Evolutionary conservation across 1,140 invertebrate species (phyloP), one percentile per base, ranked within the genome.

Genomic region (Diploscapter pachys): DNA sequence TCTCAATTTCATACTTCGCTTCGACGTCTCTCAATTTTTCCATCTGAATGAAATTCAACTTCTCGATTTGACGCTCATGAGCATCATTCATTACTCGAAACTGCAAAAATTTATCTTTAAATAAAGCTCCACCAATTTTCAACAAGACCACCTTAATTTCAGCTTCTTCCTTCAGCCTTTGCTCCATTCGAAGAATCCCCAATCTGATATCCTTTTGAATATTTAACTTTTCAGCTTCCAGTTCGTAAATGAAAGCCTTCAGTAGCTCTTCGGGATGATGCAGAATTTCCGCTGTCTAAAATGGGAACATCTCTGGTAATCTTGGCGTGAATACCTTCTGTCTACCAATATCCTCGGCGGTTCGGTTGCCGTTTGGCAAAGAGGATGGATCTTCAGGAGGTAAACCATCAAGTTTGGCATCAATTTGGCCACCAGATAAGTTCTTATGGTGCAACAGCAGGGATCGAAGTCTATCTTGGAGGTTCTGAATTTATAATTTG

Each of bases 161-260:
- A 52, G 56, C 50, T 66, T 73, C 72, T 57, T 73, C 72, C 55
- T 73, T 73, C 72, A 73, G 65, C 62, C 72, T 53, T 66, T 73
- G 72, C 54, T 73, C 72, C 72, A 73, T 66, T 11, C 67, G 72
- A 5, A 73, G 63, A 73, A 73, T 66, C 53, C 55, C 63, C 51
- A 66, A 73, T n/a, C 67, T 73, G 11, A 73, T 57, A 66, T 73
- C 72, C 57, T 54, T 65, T n/a, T 73, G 72, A 4, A 65, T 65
- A 13, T 73, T 62, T 11, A 73, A n/a, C 13, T 65, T 73, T 13
- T 73, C 72, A 52, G 51, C 50, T 13, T 66, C 72, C 31, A 73
- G 49, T 52, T 73, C 72, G 3, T 59, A 63, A n/a, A 73, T 57
- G 52, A 73, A 65, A 52, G 54, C 54, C 9, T 50, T 65, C 3